Percentiles rank a stretch among this genome's conserved stretches.
Conservation (phyloP, 2,797 vertebrate species). For the Tragopan temminckii region DNA sequence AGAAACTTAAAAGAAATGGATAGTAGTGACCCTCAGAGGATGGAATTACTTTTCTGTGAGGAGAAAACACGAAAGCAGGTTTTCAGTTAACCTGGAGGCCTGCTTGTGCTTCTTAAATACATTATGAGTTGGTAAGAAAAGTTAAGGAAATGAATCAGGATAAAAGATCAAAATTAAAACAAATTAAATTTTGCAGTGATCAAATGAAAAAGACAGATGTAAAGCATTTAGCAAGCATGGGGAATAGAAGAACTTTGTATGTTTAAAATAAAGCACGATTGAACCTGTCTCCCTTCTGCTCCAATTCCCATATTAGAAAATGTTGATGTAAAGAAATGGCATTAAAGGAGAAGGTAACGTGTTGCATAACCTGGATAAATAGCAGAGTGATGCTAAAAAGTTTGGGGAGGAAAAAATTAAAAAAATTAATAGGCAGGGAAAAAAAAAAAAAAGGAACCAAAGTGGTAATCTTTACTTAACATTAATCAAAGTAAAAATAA, state of each 20-base stretch:
- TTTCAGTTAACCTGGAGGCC: background rate
- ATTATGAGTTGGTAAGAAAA: background rate
- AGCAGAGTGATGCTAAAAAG: background rate
- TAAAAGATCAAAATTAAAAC: background rate
- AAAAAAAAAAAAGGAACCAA: background rate
- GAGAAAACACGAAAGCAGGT: background rate
- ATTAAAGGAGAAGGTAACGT: background rate
- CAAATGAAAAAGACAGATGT: background rate
- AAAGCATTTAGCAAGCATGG: background rate
- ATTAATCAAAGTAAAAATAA: background rate
- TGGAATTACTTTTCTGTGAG: background rate
- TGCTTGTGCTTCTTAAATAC: background rate
- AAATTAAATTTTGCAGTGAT: background rate
- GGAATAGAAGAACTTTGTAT: background rate
- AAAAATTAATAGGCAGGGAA: background rate
- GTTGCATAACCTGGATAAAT: background rate
- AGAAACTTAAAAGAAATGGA: background rate
- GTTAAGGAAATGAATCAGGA: background rate
- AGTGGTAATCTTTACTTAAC: background rate
- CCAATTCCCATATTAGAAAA: background rate
- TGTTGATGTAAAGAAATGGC: background rate
- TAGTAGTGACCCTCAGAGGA: background rate
- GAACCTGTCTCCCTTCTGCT: background rate
- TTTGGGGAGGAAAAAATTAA: background rate
- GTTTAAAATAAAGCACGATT: background rate